These are phyloP conservation scores for Endotricha flammealis DNA, from an alignment of 2,888 invertebrate genomes.

Conservation along the genomic window DNA sequence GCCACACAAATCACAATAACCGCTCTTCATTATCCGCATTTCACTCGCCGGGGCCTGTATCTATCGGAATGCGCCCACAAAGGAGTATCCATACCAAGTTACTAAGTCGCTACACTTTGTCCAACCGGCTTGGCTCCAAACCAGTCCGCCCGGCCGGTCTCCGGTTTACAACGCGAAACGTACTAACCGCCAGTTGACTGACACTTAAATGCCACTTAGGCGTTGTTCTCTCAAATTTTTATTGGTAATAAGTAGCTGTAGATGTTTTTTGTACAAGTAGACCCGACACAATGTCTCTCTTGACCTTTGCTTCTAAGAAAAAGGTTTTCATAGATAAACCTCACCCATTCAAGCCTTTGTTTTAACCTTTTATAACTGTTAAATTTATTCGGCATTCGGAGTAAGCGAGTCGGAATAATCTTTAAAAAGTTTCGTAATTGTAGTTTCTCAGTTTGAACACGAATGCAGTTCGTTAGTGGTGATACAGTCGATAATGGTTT, in stretches of 20 bases:
- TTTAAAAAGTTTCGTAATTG: conserved; percentile 21
- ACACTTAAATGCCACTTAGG: conserved; percentile 73
- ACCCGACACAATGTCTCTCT: conserved; percentile 29
- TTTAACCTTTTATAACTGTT: conserved; percentile 14
- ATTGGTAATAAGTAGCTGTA: conserved; percentile 67
- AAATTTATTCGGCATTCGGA: conserved; percentile 18
- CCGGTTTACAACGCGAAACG: conserved; percentile 38
- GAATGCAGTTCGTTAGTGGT: conserved; percentile 22
- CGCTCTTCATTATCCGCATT: conserved; percentile 73
- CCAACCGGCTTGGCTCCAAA: conserved; percentile 65
- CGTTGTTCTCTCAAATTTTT: conserved; percentile 68
- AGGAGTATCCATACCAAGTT: conserved; percentile 61
- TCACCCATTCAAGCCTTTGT: conserved; percentile 15
- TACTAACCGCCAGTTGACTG: conserved; percentile 69
- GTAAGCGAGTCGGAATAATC: conserved; percentile 19
- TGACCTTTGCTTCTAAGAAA: conserved; percentile 37
- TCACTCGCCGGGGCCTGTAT: conserved; percentile 56
- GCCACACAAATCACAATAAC: conserved; percentile 71
- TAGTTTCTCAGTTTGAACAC: conserved; percentile 11
- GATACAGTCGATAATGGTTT: conserved; percentile 45
- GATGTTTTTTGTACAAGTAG: conserved; percentile 44
- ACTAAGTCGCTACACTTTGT: conserved; percentile 67
- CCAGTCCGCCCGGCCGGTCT: conserved; percentile 45
- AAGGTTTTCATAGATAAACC: conserved; percentile 21
- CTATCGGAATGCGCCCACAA: conserved; percentile 74